phyloP scores from a whole-genome alignment of 2,797 vertebrate species.

The Martes flavigula region DNA sequence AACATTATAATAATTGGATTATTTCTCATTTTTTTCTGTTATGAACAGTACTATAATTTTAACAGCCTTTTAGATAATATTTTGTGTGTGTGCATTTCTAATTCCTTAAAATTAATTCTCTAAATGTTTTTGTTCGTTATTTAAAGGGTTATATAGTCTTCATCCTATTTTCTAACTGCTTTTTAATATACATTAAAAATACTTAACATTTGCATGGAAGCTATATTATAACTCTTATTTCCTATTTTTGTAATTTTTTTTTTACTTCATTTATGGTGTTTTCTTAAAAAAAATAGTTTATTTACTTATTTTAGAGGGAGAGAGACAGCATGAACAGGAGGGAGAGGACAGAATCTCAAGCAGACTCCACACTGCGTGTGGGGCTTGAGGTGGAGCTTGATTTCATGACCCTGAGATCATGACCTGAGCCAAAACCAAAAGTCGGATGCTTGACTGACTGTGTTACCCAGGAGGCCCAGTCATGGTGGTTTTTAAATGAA shows the following conservation, averaged over 20 bases:
- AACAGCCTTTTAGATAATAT: background rate
- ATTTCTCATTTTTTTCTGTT: background rate
- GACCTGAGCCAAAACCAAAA: background rate
- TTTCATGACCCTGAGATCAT: background rate
- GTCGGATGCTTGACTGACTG: background rate
- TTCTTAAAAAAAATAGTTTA: background rate
- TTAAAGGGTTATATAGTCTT: background rate
- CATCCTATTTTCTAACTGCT: background rate
- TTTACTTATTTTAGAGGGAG: background rate
- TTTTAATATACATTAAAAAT: background rate
- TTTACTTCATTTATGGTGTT: background rate
- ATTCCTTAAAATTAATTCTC: background rate
- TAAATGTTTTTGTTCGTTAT: background rate
- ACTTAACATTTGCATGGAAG: background rate
- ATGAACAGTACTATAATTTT: background rate
- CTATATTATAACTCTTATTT: background rate
- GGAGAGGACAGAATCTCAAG: background rate
- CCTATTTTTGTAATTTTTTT: background rate
- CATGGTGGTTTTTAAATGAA: background rate
- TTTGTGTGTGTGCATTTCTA: background rate
- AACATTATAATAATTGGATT: background rate
- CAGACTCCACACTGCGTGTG: background rate
- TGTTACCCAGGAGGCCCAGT: background rate
- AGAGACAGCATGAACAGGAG: background rate
- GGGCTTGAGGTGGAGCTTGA: background rate